Base-by-base conservation (phyloP, 2,113 vertebrate species). In the Microtus ochrogaster region DNA sequence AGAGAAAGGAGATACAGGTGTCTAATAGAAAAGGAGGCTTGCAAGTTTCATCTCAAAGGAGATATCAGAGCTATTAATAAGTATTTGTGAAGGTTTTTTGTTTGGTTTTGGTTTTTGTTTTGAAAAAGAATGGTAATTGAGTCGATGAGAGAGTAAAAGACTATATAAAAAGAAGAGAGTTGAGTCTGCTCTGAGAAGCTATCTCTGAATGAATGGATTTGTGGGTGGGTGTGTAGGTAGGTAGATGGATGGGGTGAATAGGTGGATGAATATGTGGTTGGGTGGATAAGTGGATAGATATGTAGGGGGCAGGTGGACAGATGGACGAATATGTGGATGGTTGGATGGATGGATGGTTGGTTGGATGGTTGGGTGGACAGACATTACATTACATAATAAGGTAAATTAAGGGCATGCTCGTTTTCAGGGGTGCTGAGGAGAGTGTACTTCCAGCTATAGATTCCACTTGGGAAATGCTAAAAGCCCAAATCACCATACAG, bases 401-500 rank as follows among this genome's bases (percentile, higher is more conserved):
- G 10, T 65, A 65, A 91, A 88, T 66, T 84, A 94, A 93, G 19
- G 68, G 33, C 22, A 17, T 66, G 10, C 14, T 91, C 68, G 0
- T 77, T 95, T 85, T 94, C 26, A 85, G 4, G 41, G 6, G 5
- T 17, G 12, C 19, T 94, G 73, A 39, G 81, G 41, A 68, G 14
- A 74, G 7, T 39, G n/a, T 47, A 5, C 26, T 66, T 84, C 83
- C n/a, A 77, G 77, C 22, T 6, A 33, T 22, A 28, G 52, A 13
- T 89, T 96, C 58, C 93, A 5, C 47, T 89, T 89, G 68, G 30
- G 74, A 95, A 93, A 76, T 74, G 13, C 47, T 84, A 28, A 70
- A 87, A 49, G 41, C 21, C 33, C 52, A 96, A 95, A 28, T 12
- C 5, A 41, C 12, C 26, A 24, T 49, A 61, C 7, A 91, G 65